Percentiles rank a stretch among this genome's conserved stretches.
Evolutionary conservation across 2,797 vertebrate species (phyloP).

Genomic region (Vespertilio murinus): DNA sequence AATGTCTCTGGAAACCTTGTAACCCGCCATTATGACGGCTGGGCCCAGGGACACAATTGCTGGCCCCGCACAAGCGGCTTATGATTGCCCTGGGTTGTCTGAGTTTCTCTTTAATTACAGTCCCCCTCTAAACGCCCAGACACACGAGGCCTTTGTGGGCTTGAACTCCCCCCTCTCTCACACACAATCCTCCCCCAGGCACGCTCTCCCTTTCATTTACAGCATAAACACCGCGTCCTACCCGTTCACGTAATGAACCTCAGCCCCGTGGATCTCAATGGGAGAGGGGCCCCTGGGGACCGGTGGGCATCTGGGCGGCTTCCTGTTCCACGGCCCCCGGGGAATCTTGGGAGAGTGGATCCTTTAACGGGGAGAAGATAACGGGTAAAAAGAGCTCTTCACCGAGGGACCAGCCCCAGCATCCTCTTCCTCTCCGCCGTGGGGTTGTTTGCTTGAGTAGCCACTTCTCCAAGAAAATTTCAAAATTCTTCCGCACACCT

Average conservation of each 20-base stretch:
- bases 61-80: conserved; percentile 38
- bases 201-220: conserved; percentile 30
- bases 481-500: not conserved
- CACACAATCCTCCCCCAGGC: not conserved
- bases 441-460: not conserved
- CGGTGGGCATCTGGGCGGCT: not conserved
- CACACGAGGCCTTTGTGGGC: conserved; percentile 51
- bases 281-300: not conserved
- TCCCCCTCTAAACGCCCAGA: conserved; percentile 23
- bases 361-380: conserved; percentile 9
- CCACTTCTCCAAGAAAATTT: not conserved
- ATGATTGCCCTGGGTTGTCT: not conserved
- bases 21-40: not conserved
- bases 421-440: not conserved
- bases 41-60: not conserved
- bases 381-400: not conserved
- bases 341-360: not conserved
- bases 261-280: not conserved
- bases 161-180: not conserved
- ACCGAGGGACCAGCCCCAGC: not conserved
- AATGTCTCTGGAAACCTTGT: not conserved
- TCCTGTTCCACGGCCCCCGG: not conserved
- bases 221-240: conserved; percentile 27
- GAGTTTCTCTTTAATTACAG: not conserved
- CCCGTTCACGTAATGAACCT: conserved; percentile 49